Evolutionary conservation across 2,113 vertebrate species (phyloP), one percentile per base, ranked within the genome.

Genomic region (Nothobranchius kuhntae): DNA sequence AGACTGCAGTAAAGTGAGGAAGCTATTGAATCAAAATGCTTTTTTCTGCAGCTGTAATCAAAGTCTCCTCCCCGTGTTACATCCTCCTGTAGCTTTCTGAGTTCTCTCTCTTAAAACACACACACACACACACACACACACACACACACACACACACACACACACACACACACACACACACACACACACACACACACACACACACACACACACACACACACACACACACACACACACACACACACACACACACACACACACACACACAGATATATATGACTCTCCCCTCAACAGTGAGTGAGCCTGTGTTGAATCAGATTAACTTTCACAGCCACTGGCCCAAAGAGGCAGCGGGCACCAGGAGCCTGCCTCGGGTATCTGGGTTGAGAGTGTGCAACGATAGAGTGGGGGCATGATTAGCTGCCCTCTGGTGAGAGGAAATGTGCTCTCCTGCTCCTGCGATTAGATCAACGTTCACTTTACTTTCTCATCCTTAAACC

Each of bases 41-140:
- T 51, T 67, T 53, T 70, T 61, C 65, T 65, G 36, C 54, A 73
- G 68, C 53, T 7, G 86, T 86, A 88, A 89, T 91, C 87, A 88
- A 83, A 84, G 79, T 68, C 80, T 66, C 73, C 56, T 84, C 62
- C 67, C 42, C 17, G 53, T 73, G 75, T 66, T 73, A 75, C 10
- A 15, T 79, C 76, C 61, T 78, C 45, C 68, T 52, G 73, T 42
- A 69, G 70, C 50, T 30, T 56, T 77, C 68, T 65, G 64, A 57
- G 68, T 69, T 68, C 64, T 50, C 59, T 14, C 51, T 61, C 15
- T 66, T 40, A 36, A 42, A 1, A 30, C 30, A 30, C 30, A 30
- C 30, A 30, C 30, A 54, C 36, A 12, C 62, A 52, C 61, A 24
- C 53, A 2, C 24, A 1, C 52, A n/a, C 35, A 12, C 2, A 61